Evolutionary conservation across 2,113 vertebrate species (phyloP), one percentile per base, ranked within the genome.

Genomic region (Prochilodus magdalenae): DNA sequence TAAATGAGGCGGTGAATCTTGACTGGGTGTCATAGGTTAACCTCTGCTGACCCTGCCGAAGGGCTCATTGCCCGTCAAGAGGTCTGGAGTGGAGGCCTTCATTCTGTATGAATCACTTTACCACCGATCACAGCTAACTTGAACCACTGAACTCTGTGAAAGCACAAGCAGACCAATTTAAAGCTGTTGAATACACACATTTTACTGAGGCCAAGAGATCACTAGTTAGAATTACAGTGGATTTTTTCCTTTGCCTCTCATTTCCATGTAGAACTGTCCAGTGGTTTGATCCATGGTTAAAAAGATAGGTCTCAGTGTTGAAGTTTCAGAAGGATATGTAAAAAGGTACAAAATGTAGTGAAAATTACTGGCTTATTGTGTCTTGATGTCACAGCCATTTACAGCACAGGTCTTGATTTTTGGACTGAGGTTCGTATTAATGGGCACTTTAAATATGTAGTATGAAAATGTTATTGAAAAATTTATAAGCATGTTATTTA

Each of bases 121-220:
- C 73, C 59, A 77, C 73, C 62, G 65, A 83, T 84, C 85, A 81
- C 60, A 67, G 85, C 86, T 78, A 89, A 88, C 87, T 90, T 88
- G 91, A 92, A 92, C 86, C 60, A 59, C 75, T 81, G 77, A 90
- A 83, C 87, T 86, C 70, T 10, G 72, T 33, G 30, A 86, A 83
- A 82, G 75, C 82, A 83, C 87, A 77, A 84, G 84, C 26, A 75
- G 85, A 85, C 83, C 90, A 86, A 89, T 93, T 91, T 92, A 86
- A 88, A 85, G 86, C 86, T 95, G 93, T 93, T 94, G 95, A 95
- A 94, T 95, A 95, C 95, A 94, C 93, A 93, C 93, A 93, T 95
- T 95, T 89, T 86, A 18, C 84, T 36, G 51, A 79, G 89, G 73
- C 24, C 86, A 80, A 78, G 84, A 78, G 75, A 83, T 80, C 86